phyloP scores from a whole-genome alignment of 2,888 invertebrate genomes.

The Acleris laterana region DNA sequence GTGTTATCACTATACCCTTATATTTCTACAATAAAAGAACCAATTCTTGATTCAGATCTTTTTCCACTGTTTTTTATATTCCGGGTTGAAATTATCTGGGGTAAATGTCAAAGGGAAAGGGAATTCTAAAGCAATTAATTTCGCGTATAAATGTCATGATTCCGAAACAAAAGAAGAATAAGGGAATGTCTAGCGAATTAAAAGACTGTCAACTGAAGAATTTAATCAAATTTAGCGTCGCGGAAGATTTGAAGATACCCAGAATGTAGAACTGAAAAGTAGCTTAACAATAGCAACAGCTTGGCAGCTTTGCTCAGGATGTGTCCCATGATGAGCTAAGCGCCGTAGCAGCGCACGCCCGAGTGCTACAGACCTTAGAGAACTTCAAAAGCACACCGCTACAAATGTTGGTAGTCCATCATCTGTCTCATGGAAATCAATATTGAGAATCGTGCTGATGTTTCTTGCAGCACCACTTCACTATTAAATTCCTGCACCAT shows the following conservation, averaged over 20 bases:
- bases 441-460: slow-evolving; percentile 7
- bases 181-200: slow-evolving; percentile 22
- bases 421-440: too few relatives aligned
- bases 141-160: slow-evolving; percentile 26
- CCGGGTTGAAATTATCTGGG: slow-evolving; percentile 31
- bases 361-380: too few relatives aligned
- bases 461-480: too few relatives aligned
- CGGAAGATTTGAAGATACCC: slow-evolving; percentile 16
- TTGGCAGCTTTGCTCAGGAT: slow-evolving; percentile 12
- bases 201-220: slow-evolving; percentile 14
- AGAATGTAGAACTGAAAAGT: slow-evolving; percentile 29
- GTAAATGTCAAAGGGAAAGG: slow-evolving; percentile 18
- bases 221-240: slow-evolving; percentile 16
- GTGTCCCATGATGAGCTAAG: neutral
- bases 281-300: slow-evolving; percentile 4
- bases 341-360: neutral
- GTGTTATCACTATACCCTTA: slow-evolving; percentile 40
- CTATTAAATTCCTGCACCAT: too few relatives aligned
- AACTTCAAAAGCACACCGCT: too few relatives aligned
- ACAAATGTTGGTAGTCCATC: too few relatives aligned
- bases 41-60: slow-evolving; percentile 36
- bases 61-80: slow-evolving; percentile 34
- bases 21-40: slow-evolving; percentile 28
- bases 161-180: slow-evolving; percentile 16
- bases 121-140: slow-evolving; percentile 15